phyloP scores from a whole-genome alignment of 2,888 invertebrate species.

The Hypsopygia costalis region DNA sequence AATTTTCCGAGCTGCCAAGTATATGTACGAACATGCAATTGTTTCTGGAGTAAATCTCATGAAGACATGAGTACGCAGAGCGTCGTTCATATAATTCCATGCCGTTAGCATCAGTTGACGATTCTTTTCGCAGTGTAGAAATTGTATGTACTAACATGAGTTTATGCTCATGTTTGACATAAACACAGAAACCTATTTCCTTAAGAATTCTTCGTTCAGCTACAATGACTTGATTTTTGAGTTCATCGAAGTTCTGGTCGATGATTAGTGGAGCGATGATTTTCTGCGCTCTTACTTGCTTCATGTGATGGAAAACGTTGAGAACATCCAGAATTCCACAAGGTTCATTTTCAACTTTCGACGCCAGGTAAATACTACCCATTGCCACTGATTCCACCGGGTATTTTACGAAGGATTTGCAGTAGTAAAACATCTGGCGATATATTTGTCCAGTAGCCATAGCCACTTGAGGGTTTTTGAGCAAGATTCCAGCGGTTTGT shows the following conservation, averaged over 20 bases:
- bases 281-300: constrained; percentile 95
- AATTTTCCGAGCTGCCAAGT: constrained; percentile 94
- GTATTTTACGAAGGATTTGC: constrained; percentile 98
- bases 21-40: constrained; percentile 99
- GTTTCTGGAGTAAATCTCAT: constrained; percentile 97
- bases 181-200: constrained; percentile 99
- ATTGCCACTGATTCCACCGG: constrained; percentile 99
- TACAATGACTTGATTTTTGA: constrained; percentile 98
- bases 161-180: constrained; percentile 99
- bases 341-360: constrained; percentile 99
- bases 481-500: constrained; percentile 97
- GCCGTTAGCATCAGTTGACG: constrained; percentile 95
- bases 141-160: constrained; percentile 97
- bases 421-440: constrained; percentile 98
- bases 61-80: constrained; percentile 97
- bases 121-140: constrained; percentile 93
- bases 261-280: constrained; percentile 93
- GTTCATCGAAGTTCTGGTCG: constrained; percentile 95
- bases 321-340: constrained; percentile 97
- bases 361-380: constrained; percentile 98
- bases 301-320: constrained; percentile 98
- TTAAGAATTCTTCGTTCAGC: constrained; percentile 97
- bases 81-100: constrained; percentile 99
- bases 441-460: constrained; percentile 99
- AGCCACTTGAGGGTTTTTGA: constrained; percentile 98